Evolutionary conservation across 2,888 invertebrate species (phyloP), one percentile per base, ranked within the genome.

Genomic region (Ptychoptera contaminata): DNA sequence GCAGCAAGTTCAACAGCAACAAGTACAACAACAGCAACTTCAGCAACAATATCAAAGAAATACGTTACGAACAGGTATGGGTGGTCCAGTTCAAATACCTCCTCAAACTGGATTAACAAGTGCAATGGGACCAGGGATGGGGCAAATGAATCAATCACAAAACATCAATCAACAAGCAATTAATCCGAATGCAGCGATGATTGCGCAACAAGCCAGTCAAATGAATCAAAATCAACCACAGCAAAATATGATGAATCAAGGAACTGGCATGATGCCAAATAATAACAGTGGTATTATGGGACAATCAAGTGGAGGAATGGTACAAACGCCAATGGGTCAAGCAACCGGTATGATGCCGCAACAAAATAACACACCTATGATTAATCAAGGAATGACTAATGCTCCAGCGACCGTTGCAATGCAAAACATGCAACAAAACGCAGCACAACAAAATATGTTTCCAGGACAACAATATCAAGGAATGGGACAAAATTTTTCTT

Each of bases 401-500:
- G 4, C 23, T 23, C 4, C 23, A 23, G 32, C 32, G 8, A 53
- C 52, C 40, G 53, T 55, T 7, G 58, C 56, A 16, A 59, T 66
- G 55, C 46, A 48, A 42, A 29, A 16, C 11, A 37, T 40, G 29
- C 46, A 45, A 41, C 48, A 46, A 35, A 42, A 11, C 35, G 16
- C 9, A 7, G 11, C 31, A 2, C 44, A 41, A 32, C 44, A 40
- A 30, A 16, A 16, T 31, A 37, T 31, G 31, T 42, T 41, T 5
- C 71, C 60, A 46, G 74, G 59, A 45, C 60, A 62, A 47, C 54
- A 61, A 49, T 55, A 57, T 44, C 47, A 47, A 43, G 46, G 47
- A 30, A 74, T 76, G 69, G 70, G 67, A 53, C 79, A 79, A 61
- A 75, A 72, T 55, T 81, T 79, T 54, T 71, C 71, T 37, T 74